Percentiles rank a stretch among this genome's conserved stretches.
Evolutionary conservation across 2,113 vertebrate species (phyloP).

Genomic region (Pseudorasbora parva): DNA sequence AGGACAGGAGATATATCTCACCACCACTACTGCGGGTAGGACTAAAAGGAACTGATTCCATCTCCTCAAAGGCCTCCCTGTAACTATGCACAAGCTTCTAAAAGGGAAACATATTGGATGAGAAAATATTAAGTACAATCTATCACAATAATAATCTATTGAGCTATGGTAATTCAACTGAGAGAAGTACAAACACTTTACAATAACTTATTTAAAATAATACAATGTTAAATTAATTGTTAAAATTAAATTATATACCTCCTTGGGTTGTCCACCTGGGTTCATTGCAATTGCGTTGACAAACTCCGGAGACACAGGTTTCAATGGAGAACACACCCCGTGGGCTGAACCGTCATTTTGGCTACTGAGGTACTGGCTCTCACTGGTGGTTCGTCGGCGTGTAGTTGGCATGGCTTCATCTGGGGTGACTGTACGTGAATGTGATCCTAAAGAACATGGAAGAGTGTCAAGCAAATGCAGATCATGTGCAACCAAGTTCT

Average conservation of each 20-base stretch:
- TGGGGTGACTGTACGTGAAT: conserved; percentile 82
- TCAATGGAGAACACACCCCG: conserved; percentile 72
- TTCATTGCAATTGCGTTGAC: conserved; percentile 86
- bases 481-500: neutral
- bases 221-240: neutral
- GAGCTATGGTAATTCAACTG: neutral
- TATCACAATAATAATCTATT: conserved; percentile 10
- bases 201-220: neutral
- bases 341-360: conserved; percentile 68
- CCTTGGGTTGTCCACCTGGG: conserved; percentile 88
- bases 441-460: conserved; percentile 76
- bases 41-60: conserved; percentile 76
- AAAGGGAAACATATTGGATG: conserved; percentile 13
- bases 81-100: conserved; percentile 91
- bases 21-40: conserved; percentile 78
- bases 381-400: conserved; percentile 84
- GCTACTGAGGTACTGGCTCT: conserved; percentile 89
- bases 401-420: conserved; percentile 74
- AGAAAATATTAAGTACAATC: conserved; percentile 28
- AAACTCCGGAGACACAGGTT: conserved; percentile 83
- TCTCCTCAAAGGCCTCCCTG: conserved; percentile 89
- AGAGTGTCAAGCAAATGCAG: neutral
- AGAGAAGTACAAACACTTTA: neutral
- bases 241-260: conserved; percentile 73
- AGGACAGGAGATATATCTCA: conserved; percentile 78